Base-by-base conservation (phyloP, 2,797 vertebrate genomes). In the Lepus oiostolus region DNA sequence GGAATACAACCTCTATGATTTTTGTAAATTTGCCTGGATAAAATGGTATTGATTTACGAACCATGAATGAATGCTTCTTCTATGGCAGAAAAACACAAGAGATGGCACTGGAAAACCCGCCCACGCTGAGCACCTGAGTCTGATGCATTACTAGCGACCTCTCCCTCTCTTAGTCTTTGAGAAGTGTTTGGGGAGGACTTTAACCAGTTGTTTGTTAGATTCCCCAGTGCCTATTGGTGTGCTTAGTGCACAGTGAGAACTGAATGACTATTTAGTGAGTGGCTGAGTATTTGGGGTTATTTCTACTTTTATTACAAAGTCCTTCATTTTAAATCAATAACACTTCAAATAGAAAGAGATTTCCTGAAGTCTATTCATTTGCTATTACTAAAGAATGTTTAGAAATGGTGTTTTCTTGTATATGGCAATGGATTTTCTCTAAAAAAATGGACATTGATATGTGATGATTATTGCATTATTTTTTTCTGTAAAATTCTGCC, bases 401-500 rank as follows among this genome's bases (percentile, higher is more conserved):
- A 52, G 28, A 94, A 88, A 2, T 80, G 38, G 19, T 52, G n/a
- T 90, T 96, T 96, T 96, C 17, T 85, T 68, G 71, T 22, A 79
- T 3, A 70, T 14, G 13, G 54, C 50, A 93, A 67, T 6, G 50
- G 2, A 60, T 67, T 77, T 62, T 22, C 74, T 75, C 72, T 75
- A 4, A 71, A 79, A 54, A 85, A 83, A 47, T 50, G 2, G 28
- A 50, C 7, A 58, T 77, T 92, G 76, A 72, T 88, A 3, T 83
- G n/a, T 71, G 35, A 52, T 30, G 5, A 19, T 72, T 75, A 42
- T 68, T 77, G 10, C 5, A 65, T 76, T 94, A 86, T 68, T 52
- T 93, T 70, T 93, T 93, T 35, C 50, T 54, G 1, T 50, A 72
- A 67, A 80, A 74, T 88, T 86, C 32, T 84, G 9, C 35, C 77